Evolutionary conservation across 2,888 invertebrate species (phyloP).

Genomic region (Xanthostigma xanthostigma): DNA sequence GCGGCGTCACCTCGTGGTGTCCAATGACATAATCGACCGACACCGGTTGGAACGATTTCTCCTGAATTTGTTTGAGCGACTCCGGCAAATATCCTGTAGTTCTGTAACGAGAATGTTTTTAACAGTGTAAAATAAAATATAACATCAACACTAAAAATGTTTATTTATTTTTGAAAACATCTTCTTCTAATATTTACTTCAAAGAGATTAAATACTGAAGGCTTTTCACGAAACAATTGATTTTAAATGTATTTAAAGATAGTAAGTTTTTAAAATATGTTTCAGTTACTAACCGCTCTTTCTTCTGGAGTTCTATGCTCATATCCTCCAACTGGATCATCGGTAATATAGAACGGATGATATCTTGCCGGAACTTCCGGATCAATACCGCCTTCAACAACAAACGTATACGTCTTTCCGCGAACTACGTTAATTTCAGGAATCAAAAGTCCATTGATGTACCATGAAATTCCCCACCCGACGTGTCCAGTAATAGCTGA

Average conservation of each 20-base stretch:
- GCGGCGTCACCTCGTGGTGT: conserved; percentile 58
- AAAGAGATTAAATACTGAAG: background rate
- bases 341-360: conserved; percentile 88
- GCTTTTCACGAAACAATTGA: background rate
- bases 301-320: conserved; percentile 70
- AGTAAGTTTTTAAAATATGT: too few relatives aligned
- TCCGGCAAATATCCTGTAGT: conserved; percentile 69
- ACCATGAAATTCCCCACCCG: conserved; percentile 90
- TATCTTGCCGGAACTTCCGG: conserved; percentile 65
- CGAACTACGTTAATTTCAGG: conserved; percentile 83
- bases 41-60: conserved; percentile 54
- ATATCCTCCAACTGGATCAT: conserved; percentile 83
- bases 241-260: too few relatives aligned
- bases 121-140: conserved; percentile 8
- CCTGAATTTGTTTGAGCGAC: conserved; percentile 54
- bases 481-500: conserved; percentile 82
- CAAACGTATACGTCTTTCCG: conserved; percentile 75
- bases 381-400: conserved; percentile 73
- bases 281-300: conserved; percentile 41
- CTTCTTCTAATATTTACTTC: background rate
- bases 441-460: conserved; percentile 82
- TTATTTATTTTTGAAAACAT: background rate
- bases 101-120: conserved; percentile 30
- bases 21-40: conserved; percentile 81
- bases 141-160: background rate